Conservation (phyloP, 2,113 vertebrate species). For the Sakesphorus luctuosus region DNA sequence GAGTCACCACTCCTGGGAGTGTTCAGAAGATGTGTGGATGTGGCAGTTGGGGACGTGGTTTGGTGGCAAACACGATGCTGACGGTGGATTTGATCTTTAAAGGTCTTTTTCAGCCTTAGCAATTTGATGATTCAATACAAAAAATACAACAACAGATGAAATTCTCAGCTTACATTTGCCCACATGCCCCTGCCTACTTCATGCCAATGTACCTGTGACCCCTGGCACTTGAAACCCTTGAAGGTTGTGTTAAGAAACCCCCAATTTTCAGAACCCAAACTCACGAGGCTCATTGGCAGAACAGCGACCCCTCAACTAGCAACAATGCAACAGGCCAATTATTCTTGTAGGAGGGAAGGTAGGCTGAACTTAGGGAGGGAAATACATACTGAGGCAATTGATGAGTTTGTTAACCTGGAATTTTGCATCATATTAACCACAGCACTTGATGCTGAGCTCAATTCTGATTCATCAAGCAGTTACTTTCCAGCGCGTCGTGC, state of each 20-base stretch:
- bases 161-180: neutral
- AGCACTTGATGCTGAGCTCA: neutral
- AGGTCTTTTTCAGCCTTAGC: neutral
- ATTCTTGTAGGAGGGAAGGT: neutral
- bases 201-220: neutral
- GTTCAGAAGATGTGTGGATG: neutral
- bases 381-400: neutral
- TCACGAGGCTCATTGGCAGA: neutral
- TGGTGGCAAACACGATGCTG: neutral
- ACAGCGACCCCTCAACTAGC: neutral
- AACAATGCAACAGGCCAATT: neutral
- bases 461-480: slow-evolving; percentile 34
- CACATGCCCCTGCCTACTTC: fast-evolving
- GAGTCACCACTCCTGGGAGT: neutral
- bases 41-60: neutral
- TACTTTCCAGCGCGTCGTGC: slow-evolving; percentile 17
- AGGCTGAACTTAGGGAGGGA: neutral
- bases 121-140: neutral
- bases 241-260: neutral
- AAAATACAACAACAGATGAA: neutral
- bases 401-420: slow-evolving; percentile 44
- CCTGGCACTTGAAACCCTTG: neutral
- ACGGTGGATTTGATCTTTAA: neutral
- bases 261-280: neutral
- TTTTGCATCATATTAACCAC: neutral